A percentile compares a stretch with the other conserved stretches of the same genome.
Evolutionary conservation across 2,888 invertebrate species (phyloP).

Genomic region (Brachypalpus laphriformis): DNA sequence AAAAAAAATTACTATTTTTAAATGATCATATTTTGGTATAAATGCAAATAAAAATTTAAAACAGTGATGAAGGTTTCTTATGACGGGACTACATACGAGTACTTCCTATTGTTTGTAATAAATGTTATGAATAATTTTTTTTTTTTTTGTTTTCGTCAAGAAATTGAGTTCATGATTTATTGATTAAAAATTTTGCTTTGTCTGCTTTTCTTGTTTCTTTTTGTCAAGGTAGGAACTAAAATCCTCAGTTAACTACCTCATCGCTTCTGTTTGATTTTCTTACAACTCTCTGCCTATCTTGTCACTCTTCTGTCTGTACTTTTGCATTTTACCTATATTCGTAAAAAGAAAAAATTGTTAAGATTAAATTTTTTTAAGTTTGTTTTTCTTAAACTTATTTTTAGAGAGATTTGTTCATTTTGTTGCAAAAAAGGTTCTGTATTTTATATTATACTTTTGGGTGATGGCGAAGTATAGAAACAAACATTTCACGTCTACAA

Average conservation of each 20-base stretch:
- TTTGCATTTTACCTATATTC: constrained; percentile 72
- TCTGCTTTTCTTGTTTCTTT: constrained; percentile 53
- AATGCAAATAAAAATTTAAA: constrained; percentile 51
- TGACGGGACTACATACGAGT: constrained; percentile 39
- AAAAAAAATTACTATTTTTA: constrained; percentile 39
- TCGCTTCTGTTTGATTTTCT: constrained; percentile 58
- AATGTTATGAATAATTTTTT: constrained; percentile 8
- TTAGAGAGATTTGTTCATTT: constrained; percentile 12
- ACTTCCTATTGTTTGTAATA: constrained; percentile 54
- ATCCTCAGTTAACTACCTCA: constrained; percentile 69
- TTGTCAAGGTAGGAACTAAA: constrained; percentile 65
- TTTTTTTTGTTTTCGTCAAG: constrained; percentile 21
- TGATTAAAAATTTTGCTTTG: constrained; percentile 47
- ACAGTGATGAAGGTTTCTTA: constrained; percentile 10
- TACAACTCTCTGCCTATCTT: constrained; percentile 70
- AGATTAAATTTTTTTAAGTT: constrained; percentile 49
- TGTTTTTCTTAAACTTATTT: constrained; percentile 33
- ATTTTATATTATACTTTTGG: neutral
- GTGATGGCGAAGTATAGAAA: neutral
- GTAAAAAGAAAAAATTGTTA: constrained; percentile 64
- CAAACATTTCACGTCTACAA: neutral
- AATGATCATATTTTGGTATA: constrained; percentile 35
- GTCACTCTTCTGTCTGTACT: constrained; percentile 69
- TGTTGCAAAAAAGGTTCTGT: neutral
- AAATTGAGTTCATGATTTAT: constrained; percentile 24